Base-by-base conservation (phyloP, 2,797 vertebrate genomes). In the Hybognathus amarus region DNA sequence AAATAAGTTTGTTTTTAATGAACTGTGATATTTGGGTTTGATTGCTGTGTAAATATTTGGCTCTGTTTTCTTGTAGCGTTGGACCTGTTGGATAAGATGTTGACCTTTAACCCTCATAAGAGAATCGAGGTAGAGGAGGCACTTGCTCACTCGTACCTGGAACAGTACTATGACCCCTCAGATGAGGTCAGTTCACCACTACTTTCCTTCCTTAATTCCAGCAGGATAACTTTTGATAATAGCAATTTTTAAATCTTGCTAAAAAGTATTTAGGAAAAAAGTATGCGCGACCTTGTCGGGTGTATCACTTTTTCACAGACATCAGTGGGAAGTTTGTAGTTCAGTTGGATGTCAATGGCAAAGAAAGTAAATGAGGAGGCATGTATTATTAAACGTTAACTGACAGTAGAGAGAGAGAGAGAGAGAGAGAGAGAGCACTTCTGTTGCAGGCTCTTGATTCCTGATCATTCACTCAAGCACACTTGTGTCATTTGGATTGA, bases 111-210 rank as follows among this genome's bases (percentile, higher is more conserved):
- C 91, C 97, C 97, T 1, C 94, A 95, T 82, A 97, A 97, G 85
- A 88, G 97, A 68, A 97, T 98, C 84, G 97, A 95, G 0, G 97
- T 98, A 68, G 96, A 96, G 85, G 96, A 97, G 83, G 97, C 97
- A 0, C 85, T 98, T 91, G 96, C 96, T 69, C 96, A 97, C 82
- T 94, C 95, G 56, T 97, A 97, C 89, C 92, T 97, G 94, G 96
- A 97, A 87, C 97, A 97, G 95, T 97, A 97, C 95, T 97, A 97
- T 1, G 97, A 97, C 69, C 97, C 97, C 27, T 94, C 95, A 12
- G 96, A 96, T 87, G 96, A 96, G 95, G 96, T 96, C 30, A 54
- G 74, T 61, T 76, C 36, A 59, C 54, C 2, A n/a, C 22, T 40
- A 18, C 13, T 24, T 18, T 9, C 17, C 5, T 33, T 54, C 4